Evolutionary conservation across 2,888 invertebrate species (phyloP).

Genomic region (Nycteola revayana): DNA sequence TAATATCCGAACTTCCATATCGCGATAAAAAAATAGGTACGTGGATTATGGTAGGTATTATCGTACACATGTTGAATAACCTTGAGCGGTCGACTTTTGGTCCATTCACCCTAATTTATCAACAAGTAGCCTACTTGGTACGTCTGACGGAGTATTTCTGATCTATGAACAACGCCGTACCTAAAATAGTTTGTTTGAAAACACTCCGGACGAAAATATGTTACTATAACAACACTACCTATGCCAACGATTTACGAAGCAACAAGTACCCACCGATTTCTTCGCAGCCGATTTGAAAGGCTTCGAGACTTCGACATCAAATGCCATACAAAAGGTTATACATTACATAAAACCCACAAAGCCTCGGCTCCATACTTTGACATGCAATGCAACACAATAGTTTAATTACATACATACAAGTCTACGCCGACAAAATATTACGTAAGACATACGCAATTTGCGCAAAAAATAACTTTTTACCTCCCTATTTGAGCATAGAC

Average conservation of each 20-base stretch:
- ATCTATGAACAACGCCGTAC: conserved; percentile 30
- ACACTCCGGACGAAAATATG: conserved; percentile 47
- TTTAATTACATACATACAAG: conserved; percentile 54
- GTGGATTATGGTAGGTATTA: conserved; percentile 16
- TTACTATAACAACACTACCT: conserved; percentile 27
- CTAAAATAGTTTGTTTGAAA: conserved; percentile 46
- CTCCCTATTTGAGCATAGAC: conserved; percentile 54
- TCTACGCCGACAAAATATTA: conserved; percentile 51
- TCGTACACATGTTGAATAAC: conserved; percentile 22
- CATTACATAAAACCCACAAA: conserved; percentile 59
- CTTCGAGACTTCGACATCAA: conserved; percentile 58
- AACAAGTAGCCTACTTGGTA: conserved; percentile 23
- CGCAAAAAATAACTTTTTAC: conserved; percentile 59
- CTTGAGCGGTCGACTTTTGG: conserved; percentile 29
- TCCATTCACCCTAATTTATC: conserved; percentile 35
- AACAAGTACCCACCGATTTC: conserved; percentile 51
- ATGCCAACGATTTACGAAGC: conserved; percentile 39
- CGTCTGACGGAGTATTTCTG: conserved; percentile 35
- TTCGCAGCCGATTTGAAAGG: conserved; percentile 48
- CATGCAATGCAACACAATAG: conserved; percentile 60
- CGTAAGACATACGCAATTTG: conserved; percentile 56
- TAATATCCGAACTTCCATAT: too few species aligned
- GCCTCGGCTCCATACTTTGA: conserved; percentile 43
- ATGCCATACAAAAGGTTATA: conserved; percentile 70
- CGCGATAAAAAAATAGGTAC: too few species aligned